Conservation (phyloP, 2,797 vertebrate genomes). For the Poeciliopsis turneri region DNA sequence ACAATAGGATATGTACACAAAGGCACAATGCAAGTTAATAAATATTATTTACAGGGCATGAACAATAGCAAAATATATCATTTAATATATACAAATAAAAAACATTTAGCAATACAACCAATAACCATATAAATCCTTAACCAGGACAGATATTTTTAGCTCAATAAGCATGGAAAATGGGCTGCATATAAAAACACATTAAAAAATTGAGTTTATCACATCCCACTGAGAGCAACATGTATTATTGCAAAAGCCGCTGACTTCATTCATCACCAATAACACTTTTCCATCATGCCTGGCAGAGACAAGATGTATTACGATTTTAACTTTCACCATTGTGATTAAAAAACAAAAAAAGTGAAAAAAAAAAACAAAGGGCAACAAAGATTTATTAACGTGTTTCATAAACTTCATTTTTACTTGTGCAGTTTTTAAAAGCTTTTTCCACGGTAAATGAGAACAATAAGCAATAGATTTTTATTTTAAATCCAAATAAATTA, state of each 20-base stretch:
- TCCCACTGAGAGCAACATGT: slow-evolving; percentile 32
- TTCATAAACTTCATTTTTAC: background rate
- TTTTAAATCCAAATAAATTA: background rate
- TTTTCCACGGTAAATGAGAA: background rate
- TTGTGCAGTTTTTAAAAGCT: background rate
- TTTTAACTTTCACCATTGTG: background rate
- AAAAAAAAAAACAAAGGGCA: too few relatives aligned
- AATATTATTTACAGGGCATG: slow-evolving; percentile 66
- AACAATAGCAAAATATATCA: slow-evolving; percentile 62
- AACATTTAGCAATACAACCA: slow-evolving; percentile 55
- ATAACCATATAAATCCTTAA: slow-evolving; percentile 32
- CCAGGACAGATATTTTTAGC: slow-evolving; percentile 28
- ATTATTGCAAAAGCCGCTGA: slow-evolving; percentile 18
- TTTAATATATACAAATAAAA: slow-evolving; percentile 64
- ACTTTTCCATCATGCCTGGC: slow-evolving; percentile 18
- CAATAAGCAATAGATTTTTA: background rate
- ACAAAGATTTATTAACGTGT: background rate
- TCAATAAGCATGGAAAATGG: slow-evolving; percentile 33
- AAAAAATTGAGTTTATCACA: slow-evolving; percentile 63
- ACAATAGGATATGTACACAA: slow-evolving; percentile 42
- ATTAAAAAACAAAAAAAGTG: background rate
- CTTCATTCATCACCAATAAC: slow-evolving; percentile 25
- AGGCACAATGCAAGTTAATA: slow-evolving; percentile 68
- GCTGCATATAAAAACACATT: slow-evolving; percentile 69
- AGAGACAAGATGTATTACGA: background rate